These are phyloP conservation scores for Agonopterix subpropinquella DNA, from an alignment of 2,888 invertebrate species.

Conservation along the genomic window DNA sequence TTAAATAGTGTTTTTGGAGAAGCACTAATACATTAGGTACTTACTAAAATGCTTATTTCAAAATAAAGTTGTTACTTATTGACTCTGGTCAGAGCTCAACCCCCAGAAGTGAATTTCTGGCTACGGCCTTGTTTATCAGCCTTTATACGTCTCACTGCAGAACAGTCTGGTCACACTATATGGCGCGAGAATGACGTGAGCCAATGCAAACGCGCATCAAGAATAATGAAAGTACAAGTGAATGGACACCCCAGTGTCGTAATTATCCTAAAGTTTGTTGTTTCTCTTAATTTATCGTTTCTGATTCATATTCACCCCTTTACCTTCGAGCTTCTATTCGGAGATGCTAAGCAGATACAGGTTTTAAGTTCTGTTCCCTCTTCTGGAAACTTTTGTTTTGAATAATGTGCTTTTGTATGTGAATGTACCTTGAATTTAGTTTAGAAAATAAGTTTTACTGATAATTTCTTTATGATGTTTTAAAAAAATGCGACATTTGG, in stretches of 20 bases:
- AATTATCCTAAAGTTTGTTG: slow-evolving; percentile 61
- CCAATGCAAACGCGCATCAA: slow-evolving; percentile 36
- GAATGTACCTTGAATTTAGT: neutral
- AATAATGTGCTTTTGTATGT: slow-evolving; percentile 8
- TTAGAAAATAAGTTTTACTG: neutral
- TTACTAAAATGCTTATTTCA: too few species aligned
- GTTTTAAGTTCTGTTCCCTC: slow-evolving; percentile 14
- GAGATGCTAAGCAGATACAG: slow-evolving; percentile 35
- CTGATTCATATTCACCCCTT: slow-evolving; percentile 31
- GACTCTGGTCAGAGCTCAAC: too few species aligned
- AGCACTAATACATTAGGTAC: too few species aligned
- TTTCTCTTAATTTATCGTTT: slow-evolving; percentile 49
- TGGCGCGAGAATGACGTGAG: neutral
- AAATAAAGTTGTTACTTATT: too few species aligned
- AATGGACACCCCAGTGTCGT: slow-evolving; percentile 63
- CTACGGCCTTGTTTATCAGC: too few species aligned
- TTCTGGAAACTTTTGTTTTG: slow-evolving; percentile 20
- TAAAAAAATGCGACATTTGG: too few species aligned
- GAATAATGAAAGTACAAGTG: slow-evolving; percentile 71
- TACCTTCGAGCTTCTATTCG: slow-evolving; percentile 16
- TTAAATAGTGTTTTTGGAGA: too few species aligned
- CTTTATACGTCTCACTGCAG: too few species aligned
- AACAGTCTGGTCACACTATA: too few species aligned
- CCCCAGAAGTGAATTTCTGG: too few species aligned
- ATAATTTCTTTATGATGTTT: too few species aligned